These are phyloP conservation scores for Dinocampus coccinellae DNA, from an alignment of 2,888 invertebrate species.

Conservation along the genomic window DNA sequence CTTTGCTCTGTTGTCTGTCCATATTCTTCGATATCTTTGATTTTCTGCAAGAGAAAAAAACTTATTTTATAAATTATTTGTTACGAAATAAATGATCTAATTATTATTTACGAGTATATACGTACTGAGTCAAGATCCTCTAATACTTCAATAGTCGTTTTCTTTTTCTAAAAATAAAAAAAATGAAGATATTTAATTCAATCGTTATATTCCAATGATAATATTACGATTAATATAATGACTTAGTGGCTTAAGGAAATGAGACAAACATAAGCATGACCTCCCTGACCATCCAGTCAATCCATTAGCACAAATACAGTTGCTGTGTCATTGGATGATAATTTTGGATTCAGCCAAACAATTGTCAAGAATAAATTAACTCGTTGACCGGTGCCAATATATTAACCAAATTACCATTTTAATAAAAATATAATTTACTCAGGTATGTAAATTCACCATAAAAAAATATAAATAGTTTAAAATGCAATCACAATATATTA, in stretches of 20 bases:
- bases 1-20: conserved; percentile 83
- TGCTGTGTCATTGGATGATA: conserved; percentile 57
- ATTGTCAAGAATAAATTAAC: conserved; percentile 53
- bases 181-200: neutral
- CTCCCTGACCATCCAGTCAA: conserved; percentile 29
- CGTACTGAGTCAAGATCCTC: conserved; percentile 79
- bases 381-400: conserved; percentile 21
- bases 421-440: conserved; percentile 9
- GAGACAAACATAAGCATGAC: conserved; percentile 31
- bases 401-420: conserved; percentile 5
- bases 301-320: conserved; percentile 34
- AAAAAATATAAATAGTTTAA: neutral
- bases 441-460: neutral
- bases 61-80: neutral
- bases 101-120: conserved; percentile 20
- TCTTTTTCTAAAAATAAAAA: conserved; percentile 71
- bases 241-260: neutral
- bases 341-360: conserved; percentile 49
- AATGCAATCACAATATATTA: neutral
- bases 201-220: neutral
- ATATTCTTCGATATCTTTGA: conserved; percentile 85
- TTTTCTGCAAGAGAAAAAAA: conserved; percentile 76
- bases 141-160: conserved; percentile 73
- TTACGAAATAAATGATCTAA: conserved; percentile 9
- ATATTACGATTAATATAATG: neutral